phyloP scores from a whole-genome alignment of 2,797 vertebrate species.

The Typhlichthys subterraneus region DNA sequence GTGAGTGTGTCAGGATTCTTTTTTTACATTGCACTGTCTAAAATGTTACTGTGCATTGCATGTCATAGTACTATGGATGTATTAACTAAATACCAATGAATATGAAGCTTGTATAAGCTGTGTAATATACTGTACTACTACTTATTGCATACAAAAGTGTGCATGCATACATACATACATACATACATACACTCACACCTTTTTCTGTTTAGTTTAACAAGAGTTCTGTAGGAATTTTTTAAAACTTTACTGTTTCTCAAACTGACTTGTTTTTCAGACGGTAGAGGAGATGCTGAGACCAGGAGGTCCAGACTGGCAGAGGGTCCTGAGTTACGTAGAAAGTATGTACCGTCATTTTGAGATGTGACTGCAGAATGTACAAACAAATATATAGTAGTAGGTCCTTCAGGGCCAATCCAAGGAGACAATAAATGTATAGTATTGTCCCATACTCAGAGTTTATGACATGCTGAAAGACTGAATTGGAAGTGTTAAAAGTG shows the following conservation, averaged over 20 bases:
- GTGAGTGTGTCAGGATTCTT: conserved; percentile 50
- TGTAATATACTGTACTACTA: too few relatives aligned
- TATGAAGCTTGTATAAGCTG: not conserved
- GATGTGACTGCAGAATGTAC: conserved; percentile 66
- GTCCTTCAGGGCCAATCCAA: conserved; percentile 4
- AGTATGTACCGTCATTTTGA: conserved; percentile 85
- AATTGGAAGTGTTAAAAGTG: not conserved
- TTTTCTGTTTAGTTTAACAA: not conserved
- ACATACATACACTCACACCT: not conserved
- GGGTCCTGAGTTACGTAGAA: conserved; percentile 83
- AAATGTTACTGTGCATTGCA: too few relatives aligned
- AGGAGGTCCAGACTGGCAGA: conserved; percentile 85
- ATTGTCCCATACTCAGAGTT: not conserved
- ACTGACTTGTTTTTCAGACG: conserved; percentile 58
- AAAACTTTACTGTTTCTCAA: too few relatives aligned
- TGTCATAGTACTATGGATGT: not conserved
- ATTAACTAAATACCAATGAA: not conserved
- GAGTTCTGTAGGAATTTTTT: too few relatives aligned
- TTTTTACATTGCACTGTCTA: too few relatives aligned
- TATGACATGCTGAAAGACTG: not conserved
- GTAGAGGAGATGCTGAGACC: conserved; percentile 79
- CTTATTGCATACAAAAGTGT: too few relatives aligned
- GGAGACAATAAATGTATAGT: not conserved
- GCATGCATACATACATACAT: too few relatives aligned
- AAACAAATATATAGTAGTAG: not conserved